Percentiles rank a stretch among this genome's conserved stretches.
Conservation (phyloP, 2,888 invertebrate genomes). For the Heliconius ethilla region DNA sequence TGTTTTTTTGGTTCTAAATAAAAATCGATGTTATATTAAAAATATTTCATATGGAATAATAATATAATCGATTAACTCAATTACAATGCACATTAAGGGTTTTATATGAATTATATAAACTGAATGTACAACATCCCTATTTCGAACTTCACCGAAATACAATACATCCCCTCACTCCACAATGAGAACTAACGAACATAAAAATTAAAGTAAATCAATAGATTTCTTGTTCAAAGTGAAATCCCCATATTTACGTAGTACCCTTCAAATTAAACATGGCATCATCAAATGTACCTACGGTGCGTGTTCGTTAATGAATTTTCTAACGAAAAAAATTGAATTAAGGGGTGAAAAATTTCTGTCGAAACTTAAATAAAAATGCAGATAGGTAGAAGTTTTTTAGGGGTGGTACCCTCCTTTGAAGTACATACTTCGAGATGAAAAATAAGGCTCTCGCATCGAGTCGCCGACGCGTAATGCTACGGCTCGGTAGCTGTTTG, state of each 20-base stretch:
- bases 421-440: constrained; percentile 61
- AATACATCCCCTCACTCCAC: background rate
- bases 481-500: constrained; percentile 46
- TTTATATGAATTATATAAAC: background rate
- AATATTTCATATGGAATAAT: background rate
- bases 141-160: background rate
- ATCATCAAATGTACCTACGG: constrained; percentile 52
- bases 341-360: constrained; percentile 73
- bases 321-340: constrained; percentile 63
- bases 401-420: constrained; percentile 58
- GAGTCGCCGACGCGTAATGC: constrained; percentile 59
- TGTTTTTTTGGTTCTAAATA: background rate
- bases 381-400: constrained; percentile 63
- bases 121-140: background rate
- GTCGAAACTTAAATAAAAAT: constrained; percentile 79
- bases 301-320: constrained; percentile 66
- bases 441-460: constrained; percentile 64
- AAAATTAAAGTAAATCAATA: constrained; percentile 36
- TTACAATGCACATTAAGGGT: background rate
- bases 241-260: constrained; percentile 33
- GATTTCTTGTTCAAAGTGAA: constrained; percentile 27
- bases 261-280: constrained; percentile 56
- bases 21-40: background rate
- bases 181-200: constrained; percentile 30
- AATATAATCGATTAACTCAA: background rate